Percentiles rank a stretch among this genome's conserved stretches.
Conservation (phyloP, 37 sponge, comb jelly and placozoan species). For the Beroe forskalii region DNA sequence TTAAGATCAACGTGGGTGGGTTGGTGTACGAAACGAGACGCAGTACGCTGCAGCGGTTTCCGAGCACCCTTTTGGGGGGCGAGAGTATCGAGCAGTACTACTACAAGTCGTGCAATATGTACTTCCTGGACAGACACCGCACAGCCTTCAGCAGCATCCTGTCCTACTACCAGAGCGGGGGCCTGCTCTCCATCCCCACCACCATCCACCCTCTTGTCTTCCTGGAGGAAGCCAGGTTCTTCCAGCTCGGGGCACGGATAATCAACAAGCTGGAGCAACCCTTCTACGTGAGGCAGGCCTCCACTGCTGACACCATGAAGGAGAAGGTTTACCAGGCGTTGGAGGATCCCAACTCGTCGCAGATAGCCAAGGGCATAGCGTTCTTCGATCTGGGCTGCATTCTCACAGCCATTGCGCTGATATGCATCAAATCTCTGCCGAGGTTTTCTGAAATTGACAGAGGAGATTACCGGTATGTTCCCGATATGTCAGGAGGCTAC, state of each 20-base stretch:
- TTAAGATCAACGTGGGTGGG: slow-evolving; percentile 60
- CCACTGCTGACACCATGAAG: slow-evolving; percentile 40
- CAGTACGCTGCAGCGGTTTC: slow-evolving; percentile 46
- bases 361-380: slow-evolving; percentile 18
- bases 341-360: slow-evolving; percentile 36
- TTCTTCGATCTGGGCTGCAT: slow-evolving; percentile 63
- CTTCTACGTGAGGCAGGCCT: slow-evolving; percentile 9
- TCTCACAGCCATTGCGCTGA: slow-evolving; percentile 47
- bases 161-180: slow-evolving; percentile 60
- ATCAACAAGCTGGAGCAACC: slow-evolving; percentile 58
- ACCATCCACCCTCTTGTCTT: slow-evolving; percentile 61
- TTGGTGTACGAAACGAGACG: slow-evolving; percentile 46
- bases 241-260: slow-evolving; percentile 31
- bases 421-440: slow-evolving; percentile 30
- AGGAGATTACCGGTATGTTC: too few species aligned
- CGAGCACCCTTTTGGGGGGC: slow-evolving; percentile 32
- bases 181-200: slow-evolving; percentile 62
- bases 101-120: slow-evolving; percentile 36
- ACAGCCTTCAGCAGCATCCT: slow-evolving; percentile 56
- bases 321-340: slow-evolving; percentile 32
- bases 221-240: slow-evolving; percentile 61
- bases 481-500: not conserved
- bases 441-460: not conserved
- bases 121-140: slow-evolving; percentile 63
- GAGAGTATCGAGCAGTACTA: slow-evolving; percentile 57